These are phyloP conservation scores for Drosophila teissieri DNA, from an alignment of 1,140 invertebrate species.

Conservation along the genomic window DNA sequence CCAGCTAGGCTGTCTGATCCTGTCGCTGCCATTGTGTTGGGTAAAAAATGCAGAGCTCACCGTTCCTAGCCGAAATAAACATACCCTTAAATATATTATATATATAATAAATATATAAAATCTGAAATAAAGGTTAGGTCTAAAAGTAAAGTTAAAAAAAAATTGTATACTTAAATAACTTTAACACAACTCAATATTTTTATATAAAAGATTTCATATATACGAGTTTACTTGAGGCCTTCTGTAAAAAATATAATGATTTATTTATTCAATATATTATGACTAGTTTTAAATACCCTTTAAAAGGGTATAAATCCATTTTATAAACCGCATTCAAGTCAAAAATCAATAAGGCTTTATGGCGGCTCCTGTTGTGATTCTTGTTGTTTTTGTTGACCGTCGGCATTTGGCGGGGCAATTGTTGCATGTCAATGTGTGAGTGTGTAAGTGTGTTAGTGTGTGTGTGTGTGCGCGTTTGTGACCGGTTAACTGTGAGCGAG, in stretches of 20 bases:
- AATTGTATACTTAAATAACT: too few relatives aligned
- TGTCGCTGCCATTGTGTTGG: slow-evolving; percentile 37
- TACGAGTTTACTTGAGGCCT: too few relatives aligned
- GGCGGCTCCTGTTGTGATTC: slow-evolving; percentile 26
- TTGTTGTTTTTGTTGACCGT: slow-evolving; percentile 45
- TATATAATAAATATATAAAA: too few relatives aligned
- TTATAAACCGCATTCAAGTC: slow-evolving; percentile 56
- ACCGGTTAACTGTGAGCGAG: slow-evolving; percentile 47
- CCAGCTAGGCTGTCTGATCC: slow-evolving; percentile 34
- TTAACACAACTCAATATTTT: too few relatives aligned
- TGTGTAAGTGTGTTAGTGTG: slow-evolving; percentile 9
- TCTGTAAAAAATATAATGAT: too few relatives aligned
- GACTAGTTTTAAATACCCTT: not conserved
- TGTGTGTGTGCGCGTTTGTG: slow-evolving; percentile 18
- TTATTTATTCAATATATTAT: not conserved
- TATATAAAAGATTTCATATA: too few relatives aligned
- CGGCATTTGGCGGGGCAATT: slow-evolving; percentile 47
- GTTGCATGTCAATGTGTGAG: slow-evolving; percentile 39
- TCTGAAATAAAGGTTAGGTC: too few relatives aligned
- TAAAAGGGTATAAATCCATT: slow-evolving; percentile 15
- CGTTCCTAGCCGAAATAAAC: not conserved
- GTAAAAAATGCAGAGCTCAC: slow-evolving; percentile 8
- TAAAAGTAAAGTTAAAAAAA: too few relatives aligned
- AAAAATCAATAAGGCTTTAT: slow-evolving; percentile 63
- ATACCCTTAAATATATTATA: not conserved